Base-by-base conservation (phyloP, 1,140 invertebrate genomes). In the Sesamia nonagrioides region DNA sequence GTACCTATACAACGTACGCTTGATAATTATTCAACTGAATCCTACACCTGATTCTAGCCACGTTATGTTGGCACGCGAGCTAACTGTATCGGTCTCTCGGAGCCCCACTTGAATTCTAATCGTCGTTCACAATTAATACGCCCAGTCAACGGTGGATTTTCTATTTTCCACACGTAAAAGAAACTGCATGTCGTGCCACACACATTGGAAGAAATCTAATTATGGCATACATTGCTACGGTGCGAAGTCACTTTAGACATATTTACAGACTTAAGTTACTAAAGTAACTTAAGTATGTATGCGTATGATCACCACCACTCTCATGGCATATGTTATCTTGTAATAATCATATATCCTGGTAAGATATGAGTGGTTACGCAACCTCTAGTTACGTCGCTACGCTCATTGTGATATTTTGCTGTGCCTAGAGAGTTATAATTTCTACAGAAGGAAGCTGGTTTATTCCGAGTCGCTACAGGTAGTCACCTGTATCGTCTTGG, bases 81-180 rank as follows among this genome's bases (percentile, higher is more conserved):
- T 95, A 95, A 95, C 94, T 92, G 94, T 94, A 92, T 85, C 88
- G 82, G 84, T 83, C 85, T 91, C 88, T 84, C 76, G 84, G 83
- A 88, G 88, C 87, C 78, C 82, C 87, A 79, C 56, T 87, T 92
- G 93, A 94, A 95, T 95, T 92, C 88, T 94, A 95, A 93, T 92
- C 79, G 86, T 88, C 75, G 82, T 78, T 88, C 87, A 90, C 93
- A 93, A 94, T 95, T 93, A 94, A 91, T 93, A 92, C 88, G 87
- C 87, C 89, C 92, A 94, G 84, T 93, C 89, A 94, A 93, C 93
- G 89, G 89, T 94, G 89, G 87, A 94, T 92, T 95, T 94, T 94
- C 92, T 95, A 95, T 94, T 95, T 94, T 92, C 92, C 86, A 91
- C 92, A 93, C 92, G 93, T 92, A 92, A 94, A 95, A 92, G 93